Base-by-base conservation (phyloP, 2,888 invertebrate species). In the Strigamia maritima region DNA sequence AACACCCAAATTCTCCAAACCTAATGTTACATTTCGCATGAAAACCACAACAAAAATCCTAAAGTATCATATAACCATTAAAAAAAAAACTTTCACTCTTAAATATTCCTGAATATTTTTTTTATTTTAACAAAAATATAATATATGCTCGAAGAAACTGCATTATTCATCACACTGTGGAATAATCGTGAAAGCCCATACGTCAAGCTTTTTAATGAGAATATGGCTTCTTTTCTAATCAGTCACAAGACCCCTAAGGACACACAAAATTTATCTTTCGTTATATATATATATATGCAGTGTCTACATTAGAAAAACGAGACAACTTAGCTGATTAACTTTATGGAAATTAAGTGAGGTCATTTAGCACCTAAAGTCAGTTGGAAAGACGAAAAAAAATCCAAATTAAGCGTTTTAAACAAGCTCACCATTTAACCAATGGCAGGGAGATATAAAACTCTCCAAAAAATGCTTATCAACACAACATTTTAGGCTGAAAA, bases 321-420 rank as follows among this genome's bases (percentile, higher is more conserved):
- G 70, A 70, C 54, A 54, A 70, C 70, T 70, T 70, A 70, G 70
- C 70, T 70, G 70, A 70, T 70, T 70, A 70, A 70, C 70, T 70
- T 70, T 70, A 70, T 70, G 70, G 70, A 70, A 70, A 70, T 70
- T 70, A 70, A 70, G 70, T 70, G 70, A 70, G 70, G 70, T 70
- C 70, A 70, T 70, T 70, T 70, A 70, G 70, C 70, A 70, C 70
- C 28, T 26, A 70, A 28, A 70, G 70, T 28, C 70, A 70, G 28
- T 70, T 16, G 70, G n/a, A 70, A 70, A 26, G 24, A 70, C 16
- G 16, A 28, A 70, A 70, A 70, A 70, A 70, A 70, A 70, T 26
- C 70, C 70, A 70, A 70, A 70, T 70, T 70, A 70, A 70, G 70
- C 70, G 28, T 70, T 70, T 70, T 70, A 28, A 70, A 70, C 70